phyloP scores from a whole-genome alignment of 2,888 invertebrate genomes.

The Orchesellides sinensis region DNA sequence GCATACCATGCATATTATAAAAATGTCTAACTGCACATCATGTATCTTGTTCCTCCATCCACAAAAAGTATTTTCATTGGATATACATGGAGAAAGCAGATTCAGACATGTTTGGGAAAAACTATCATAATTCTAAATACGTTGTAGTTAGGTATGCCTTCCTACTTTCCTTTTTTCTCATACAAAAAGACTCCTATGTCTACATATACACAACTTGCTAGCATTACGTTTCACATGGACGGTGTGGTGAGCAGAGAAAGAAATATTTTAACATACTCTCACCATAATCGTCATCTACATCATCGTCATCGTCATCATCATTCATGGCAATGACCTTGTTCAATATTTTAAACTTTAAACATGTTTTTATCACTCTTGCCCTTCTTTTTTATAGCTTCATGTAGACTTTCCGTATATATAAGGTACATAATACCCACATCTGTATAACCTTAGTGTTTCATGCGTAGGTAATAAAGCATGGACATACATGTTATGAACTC shows the following conservation, averaged over 20 bases:
- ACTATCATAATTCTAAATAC: not conserved
- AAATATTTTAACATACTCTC: constrained; percentile 40
- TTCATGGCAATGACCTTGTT: constrained; percentile 63
- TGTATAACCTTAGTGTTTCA: too few relatives aligned
- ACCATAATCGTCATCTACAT: constrained; percentile 35
- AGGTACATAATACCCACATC: too few relatives aligned
- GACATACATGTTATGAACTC: not conserved
- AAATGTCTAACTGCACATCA: too few relatives aligned
- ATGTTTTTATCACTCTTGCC: constrained; percentile 53
- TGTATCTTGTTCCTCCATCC: too few relatives aligned
- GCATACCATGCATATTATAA: too few relatives aligned
- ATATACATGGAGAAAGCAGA: too few relatives aligned
- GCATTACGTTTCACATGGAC: constrained; percentile 5
- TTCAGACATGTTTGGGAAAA: too few relatives aligned
- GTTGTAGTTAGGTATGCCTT: not conserved
- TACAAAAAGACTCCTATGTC: not conserved
- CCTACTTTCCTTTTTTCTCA: not conserved
- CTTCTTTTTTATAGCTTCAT: constrained; percentile 33
- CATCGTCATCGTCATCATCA: constrained; percentile 48
- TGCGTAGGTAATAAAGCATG: constrained; percentile 53
- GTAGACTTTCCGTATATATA: too few relatives aligned
- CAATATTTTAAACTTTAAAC: constrained; percentile 59
- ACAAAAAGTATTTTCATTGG: too few relatives aligned
- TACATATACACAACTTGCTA: not conserved
- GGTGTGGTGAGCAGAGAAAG: constrained; percentile 12